Conservation (phyloP, 2,797 vertebrate species). For the Carcharodon carcharias region DNA sequence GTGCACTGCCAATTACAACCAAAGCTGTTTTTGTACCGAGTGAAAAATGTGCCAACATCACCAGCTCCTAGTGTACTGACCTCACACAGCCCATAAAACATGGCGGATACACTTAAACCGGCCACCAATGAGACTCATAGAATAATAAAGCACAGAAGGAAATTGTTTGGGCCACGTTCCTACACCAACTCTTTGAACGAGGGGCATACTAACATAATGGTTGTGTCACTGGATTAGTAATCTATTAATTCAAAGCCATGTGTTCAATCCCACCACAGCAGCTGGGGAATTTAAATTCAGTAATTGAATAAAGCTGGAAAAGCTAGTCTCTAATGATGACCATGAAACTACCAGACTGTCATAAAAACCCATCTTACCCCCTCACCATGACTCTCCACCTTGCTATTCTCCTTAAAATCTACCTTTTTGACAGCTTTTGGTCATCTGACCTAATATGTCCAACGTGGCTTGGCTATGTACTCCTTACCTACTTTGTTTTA, state of each 20-base stretch:
- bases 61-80: background rate
- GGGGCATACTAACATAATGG: background rate
- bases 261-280: too few relatives aligned
- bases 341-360: background rate
- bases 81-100: background rate
- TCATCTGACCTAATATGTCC: background rate
- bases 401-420: background rate
- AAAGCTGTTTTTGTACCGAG: background rate
- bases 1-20: background rate
- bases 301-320: background rate
- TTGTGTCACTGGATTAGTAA: background rate
- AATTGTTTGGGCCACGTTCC: background rate
- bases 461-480: too few relatives aligned
- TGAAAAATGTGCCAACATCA: background rate
- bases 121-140: background rate
- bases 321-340: background rate
- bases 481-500: too few relatives aligned
- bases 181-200: background rate
- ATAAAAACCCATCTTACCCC: background rate
- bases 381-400: too few relatives aligned
- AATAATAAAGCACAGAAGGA: background rate
- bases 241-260: background rate
- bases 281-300: background rate
- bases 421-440: background rate
- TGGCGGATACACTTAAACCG: background rate